Evolutionary conservation across 2,888 invertebrate genomes (phyloP), one percentile per base, ranked within the genome.

Genomic region (Nomada ruficornis): DNA sequence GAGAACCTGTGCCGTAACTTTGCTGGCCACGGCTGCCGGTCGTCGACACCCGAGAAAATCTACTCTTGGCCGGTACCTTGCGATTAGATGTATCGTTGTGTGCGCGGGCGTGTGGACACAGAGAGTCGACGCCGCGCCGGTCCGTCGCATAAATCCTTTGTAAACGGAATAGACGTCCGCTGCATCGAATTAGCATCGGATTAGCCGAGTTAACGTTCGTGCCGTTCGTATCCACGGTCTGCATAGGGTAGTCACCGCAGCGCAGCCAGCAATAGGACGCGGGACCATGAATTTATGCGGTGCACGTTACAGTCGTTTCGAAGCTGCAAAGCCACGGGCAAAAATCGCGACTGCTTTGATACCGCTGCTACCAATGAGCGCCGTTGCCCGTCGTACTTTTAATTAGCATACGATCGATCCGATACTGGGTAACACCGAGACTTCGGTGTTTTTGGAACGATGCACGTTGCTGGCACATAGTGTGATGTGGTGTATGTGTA

Each of bases 111-210:
- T 76, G 63, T 67, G 75, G 71, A 78, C 64, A 68, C 70, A 62
- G 71, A 84, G 65, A 52, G 76, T 68, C 65, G 70, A 36, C 57
- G 65, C 36, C 54, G n/a, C 54, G 54, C n/a, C 55, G 44, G 72
- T 50, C 29, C 70, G 70, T 69, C 77, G 67, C 78, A 85, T 85
- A 87, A 90, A 89, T 86, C 90, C 84, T 91, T 91, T 91, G 90
- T 90, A 80, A 88, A 88, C 88, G 85, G 86, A 85, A 89, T 89
- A 89, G 86, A 85, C 83, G 89, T 85, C 86, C 83, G 85, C 89
- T 88, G 91, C 90, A 90, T 92, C 87, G 89, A 91, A 92, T 92
- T 91, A 91, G 90, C 92, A 91, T 92, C 79, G 86, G 89, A 91
- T 91, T 92, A 92, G 89, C 90, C 91, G 89, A 91, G 91, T 91